Base-by-base conservation (phyloP, 23 tunicate genomes). In the Styela plicata region DNA sequence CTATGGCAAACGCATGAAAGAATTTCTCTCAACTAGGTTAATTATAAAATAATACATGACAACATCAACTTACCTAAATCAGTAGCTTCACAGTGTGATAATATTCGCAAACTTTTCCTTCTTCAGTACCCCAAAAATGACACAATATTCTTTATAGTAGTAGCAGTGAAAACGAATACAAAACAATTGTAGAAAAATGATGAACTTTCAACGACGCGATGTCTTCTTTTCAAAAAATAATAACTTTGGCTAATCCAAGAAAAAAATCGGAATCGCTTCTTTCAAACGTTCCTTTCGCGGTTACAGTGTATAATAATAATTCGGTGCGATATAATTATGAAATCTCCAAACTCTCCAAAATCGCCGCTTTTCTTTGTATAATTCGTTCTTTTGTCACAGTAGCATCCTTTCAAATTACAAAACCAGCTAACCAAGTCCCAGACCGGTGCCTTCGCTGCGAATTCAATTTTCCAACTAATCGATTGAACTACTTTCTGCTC, bases 321-420 rank as follows among this genome's bases (percentile, higher is more conserved):
- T 44, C 57, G 7, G 57, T 44, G 57, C 57, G 57, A 44, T 44
- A 13, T 44, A 44, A 13, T 5, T 44, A 44, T 44, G 57, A 44
- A 44, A 13, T 44, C 57, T 44, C 57, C 57, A 44, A 44, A 5
- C 13, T 44, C 57, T 44, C 13, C 57, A 44, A 44, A 44, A 44
- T 44, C 57, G 57, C 57, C 13, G 57, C 13, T 44, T 44, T n/a
- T n/a, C n/a, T n/a, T n/a, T n/a, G 57, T 44, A 7, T 44, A 13
- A 5, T 44, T 44, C 13, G 29, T 71, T 20, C 20, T 71, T 71
- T 71, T 34, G 77, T 71, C 77, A 71, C 77, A 71, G 77, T 71
- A 71, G 34, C 77, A 71, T 71, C 17, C 77, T 71, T 27, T 34
- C 32, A 21, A 13, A 33, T 28, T 71, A 71, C 77, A 71, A 71